Conservation (phyloP, 1,140 invertebrate genomes). For the Leptinotarsa texana region DNA sequence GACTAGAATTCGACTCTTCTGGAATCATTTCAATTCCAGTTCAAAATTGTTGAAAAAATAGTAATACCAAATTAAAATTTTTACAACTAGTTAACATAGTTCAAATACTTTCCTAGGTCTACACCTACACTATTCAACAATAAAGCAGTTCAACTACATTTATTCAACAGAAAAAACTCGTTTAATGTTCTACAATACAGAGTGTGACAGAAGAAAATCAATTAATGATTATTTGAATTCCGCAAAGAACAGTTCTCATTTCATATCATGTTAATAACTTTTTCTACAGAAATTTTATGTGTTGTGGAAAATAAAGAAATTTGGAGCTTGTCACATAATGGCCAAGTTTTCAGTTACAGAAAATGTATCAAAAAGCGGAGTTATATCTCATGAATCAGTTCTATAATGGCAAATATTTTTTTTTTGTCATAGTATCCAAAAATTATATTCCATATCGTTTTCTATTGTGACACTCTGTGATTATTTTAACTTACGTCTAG, state of each 20-base stretch:
- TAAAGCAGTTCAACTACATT: constrained; percentile 4
- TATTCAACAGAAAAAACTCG: not conserved
- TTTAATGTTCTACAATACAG: not conserved
- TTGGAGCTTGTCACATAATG: too few species aligned
- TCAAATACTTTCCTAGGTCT: not conserved
- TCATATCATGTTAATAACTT: too few species aligned
- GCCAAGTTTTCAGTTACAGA: too few species aligned
- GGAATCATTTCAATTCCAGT: constrained; percentile 16
- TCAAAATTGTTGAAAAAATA: not conserved
- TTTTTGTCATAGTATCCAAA: too few species aligned
- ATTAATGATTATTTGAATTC: too few species aligned
- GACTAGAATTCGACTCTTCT: constrained; percentile 22
- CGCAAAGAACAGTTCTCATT: too few species aligned
- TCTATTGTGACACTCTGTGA: not conserved
- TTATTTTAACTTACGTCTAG: not conserved
- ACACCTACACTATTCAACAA: constrained; percentile 9
- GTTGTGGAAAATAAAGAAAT: too few species aligned
- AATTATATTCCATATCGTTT: not conserved
- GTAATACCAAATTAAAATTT: not conserved
- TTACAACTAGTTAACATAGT: constrained; percentile 21
- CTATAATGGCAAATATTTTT: too few species aligned
- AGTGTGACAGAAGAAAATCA: not conserved
- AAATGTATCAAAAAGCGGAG: too few species aligned
- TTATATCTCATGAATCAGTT: too few species aligned
- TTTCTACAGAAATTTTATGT: too few species aligned